phyloP scores from a whole-genome alignment of 2,113 vertebrate species.

The Amphiprion percula region DNA sequence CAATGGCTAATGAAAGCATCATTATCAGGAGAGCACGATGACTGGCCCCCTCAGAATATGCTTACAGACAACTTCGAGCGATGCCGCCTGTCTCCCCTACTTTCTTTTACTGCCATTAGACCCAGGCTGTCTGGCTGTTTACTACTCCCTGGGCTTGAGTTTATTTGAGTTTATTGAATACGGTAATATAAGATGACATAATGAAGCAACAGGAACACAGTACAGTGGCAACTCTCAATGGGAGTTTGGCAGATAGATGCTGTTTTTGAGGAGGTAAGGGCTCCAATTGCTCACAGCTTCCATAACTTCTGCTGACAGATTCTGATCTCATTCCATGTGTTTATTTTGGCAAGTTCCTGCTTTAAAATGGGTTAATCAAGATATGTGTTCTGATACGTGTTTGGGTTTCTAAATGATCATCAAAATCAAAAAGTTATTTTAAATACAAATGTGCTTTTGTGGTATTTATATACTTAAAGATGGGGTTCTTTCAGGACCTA shows the following conservation, averaged over 20 bases:
- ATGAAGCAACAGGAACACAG: conserved; percentile 56
- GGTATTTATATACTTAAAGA: neutral
- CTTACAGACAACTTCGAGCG: conserved; percentile 62
- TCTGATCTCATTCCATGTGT: conserved; percentile 36
- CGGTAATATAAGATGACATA: conserved; percentile 71
- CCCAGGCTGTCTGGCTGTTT: conserved; percentile 67
- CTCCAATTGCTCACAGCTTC: conserved; percentile 48
- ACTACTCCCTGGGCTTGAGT: conserved; percentile 63
- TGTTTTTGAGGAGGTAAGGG: conserved; percentile 45
- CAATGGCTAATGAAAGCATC: conserved; percentile 74
- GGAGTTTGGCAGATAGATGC: conserved; percentile 58
- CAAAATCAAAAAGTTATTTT: neutral
- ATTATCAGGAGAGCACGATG: conserved; percentile 66
- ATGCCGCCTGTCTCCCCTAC: conserved; percentile 61
- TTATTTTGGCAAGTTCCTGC: conserved; percentile 12
- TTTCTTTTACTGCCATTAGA: conserved; percentile 70
- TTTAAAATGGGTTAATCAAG: conserved; percentile 18
- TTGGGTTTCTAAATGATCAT: neutral
- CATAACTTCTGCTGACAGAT: conserved; percentile 51
- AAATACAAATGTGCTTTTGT: neutral
- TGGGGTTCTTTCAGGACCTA: neutral
- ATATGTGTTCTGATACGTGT: conserved; percentile 12
- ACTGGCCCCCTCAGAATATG: conserved; percentile 64
- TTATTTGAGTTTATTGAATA: conserved; percentile 69
- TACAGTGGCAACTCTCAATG: conserved; percentile 49